These are phyloP conservation scores for Meda fulgida DNA, from an alignment of 2,797 vertebrate species.

Conservation along the genomic window DNA sequence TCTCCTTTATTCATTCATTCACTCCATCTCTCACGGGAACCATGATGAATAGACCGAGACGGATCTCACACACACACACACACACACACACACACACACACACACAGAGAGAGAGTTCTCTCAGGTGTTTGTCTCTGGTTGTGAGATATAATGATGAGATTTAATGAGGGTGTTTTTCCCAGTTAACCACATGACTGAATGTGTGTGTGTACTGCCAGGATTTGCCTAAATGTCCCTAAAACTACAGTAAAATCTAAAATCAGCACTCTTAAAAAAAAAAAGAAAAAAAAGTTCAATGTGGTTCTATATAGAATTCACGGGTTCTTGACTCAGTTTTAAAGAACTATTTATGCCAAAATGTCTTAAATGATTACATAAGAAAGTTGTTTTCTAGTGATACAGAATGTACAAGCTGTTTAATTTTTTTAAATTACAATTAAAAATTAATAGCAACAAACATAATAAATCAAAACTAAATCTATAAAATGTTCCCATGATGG, in stretches of 20 bases:
- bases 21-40: conserved; percentile 17
- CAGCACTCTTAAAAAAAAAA: too few species aligned
- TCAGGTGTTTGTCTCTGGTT: conserved; percentile 1
- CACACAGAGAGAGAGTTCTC: too few species aligned
- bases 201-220: neutral
- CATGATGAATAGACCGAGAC: neutral
- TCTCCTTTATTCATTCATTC: neutral
- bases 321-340: neutral
- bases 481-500: neutral
- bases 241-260: neutral
- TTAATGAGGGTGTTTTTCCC: neutral
- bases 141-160: conserved; percentile 2
- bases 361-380: too few species aligned
- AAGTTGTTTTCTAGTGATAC: neutral
- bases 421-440: neutral
- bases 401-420: neutral
- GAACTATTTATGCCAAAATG: neutral
- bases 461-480: neutral
- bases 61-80: neutral
- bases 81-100: neutral
- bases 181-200: neutral
- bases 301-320: neutral
- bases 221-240: neutral
- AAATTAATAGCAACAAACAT: neutral
- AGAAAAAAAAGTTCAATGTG: too few species aligned